A percentile compares a stretch with the other conserved stretches of the same genome.
phyloP scores from a whole-genome alignment of 1,140 invertebrate genomes.

The Platorchestia sp. region DNA sequence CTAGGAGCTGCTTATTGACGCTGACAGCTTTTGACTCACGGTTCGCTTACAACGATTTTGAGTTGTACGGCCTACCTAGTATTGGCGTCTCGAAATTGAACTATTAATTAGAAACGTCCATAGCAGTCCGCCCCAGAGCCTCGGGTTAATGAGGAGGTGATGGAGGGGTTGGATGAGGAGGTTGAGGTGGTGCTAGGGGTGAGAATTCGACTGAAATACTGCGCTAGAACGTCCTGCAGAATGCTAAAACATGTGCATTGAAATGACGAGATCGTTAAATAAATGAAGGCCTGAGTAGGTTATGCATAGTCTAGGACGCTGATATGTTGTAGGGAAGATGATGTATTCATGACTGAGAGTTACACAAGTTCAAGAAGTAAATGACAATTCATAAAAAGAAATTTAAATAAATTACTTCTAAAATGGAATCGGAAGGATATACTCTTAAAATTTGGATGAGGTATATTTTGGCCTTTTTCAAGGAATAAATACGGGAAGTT shows the following conservation, averaged over 20 bases:
- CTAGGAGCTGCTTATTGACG: not conserved
- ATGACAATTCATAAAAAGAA: too few relatives aligned
- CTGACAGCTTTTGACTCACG: not conserved
- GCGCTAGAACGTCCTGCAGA: not conserved
- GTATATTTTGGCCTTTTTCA: too few relatives aligned
- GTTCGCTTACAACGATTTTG: not conserved
- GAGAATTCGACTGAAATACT: not conserved
- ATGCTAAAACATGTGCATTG: not conserved
- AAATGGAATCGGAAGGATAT: too few relatives aligned
- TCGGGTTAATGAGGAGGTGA: constrained; percentile 24
- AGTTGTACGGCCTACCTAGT: constrained; percentile 27
- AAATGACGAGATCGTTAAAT: not conserved
- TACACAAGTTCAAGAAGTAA: too few relatives aligned
- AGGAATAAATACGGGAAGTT: too few relatives aligned
- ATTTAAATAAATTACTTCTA: too few relatives aligned
- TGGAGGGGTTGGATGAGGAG: not conserved
- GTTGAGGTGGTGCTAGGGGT: not conserved
- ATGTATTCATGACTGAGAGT: too few relatives aligned
- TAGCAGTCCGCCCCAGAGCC: constrained; percentile 41
- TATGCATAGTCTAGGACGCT: not conserved
- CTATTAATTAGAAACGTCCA: constrained; percentile 53
- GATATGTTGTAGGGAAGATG: not conserved
- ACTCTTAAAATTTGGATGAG: too few relatives aligned
- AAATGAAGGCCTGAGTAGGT: not conserved
- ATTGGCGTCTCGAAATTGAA: constrained; percentile 53